A percentile compares a stretch with the other conserved stretches of the same genome.
These are phyloP conservation scores for Poeciliopsis turrubarensis DNA, from an alignment of 2,113 vertebrate genomes.

Conservation along the genomic window DNA sequence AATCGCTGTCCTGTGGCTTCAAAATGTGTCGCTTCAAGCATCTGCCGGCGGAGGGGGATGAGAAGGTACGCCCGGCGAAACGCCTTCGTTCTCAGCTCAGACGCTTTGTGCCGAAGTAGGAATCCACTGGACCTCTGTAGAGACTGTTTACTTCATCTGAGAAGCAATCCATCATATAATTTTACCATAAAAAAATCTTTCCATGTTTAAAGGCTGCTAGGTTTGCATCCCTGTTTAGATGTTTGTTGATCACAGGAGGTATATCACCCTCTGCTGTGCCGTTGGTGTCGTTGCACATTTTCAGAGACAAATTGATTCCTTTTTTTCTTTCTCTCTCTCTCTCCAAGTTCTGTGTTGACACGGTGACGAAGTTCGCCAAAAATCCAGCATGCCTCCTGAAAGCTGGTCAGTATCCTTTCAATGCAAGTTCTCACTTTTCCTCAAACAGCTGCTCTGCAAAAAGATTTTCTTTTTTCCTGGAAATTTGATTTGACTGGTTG, in stretches of 20 bases:
- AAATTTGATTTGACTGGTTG: too few species aligned
- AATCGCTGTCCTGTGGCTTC: constrained; percentile 80
- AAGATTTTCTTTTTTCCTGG: too few species aligned
- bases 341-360: constrained; percentile 81
- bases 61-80: constrained; percentile 83
- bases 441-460: background rate
- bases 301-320: background rate
- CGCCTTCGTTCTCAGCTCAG: background rate
- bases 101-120: background rate
- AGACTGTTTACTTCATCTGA: background rate
- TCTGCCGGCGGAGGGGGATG: constrained; percentile 82
- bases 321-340: background rate
- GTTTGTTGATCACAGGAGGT: constrained; percentile 1
- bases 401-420: constrained; percentile 81
- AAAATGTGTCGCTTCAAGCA: constrained; percentile 84
- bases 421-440: background rate
- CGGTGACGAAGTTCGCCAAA: constrained; percentile 81
- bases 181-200: background rate
- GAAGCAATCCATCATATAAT: background rate
- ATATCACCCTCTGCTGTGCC: constrained; percentile 34
- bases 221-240: background rate
- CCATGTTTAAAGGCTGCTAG: background rate
- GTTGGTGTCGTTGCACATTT: background rate
- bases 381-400: constrained; percentile 82
- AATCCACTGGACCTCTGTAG: background rate